Base-by-base conservation (phyloP, 1,140 invertebrate genomes). In the Bombus cullumanus region DNA sequence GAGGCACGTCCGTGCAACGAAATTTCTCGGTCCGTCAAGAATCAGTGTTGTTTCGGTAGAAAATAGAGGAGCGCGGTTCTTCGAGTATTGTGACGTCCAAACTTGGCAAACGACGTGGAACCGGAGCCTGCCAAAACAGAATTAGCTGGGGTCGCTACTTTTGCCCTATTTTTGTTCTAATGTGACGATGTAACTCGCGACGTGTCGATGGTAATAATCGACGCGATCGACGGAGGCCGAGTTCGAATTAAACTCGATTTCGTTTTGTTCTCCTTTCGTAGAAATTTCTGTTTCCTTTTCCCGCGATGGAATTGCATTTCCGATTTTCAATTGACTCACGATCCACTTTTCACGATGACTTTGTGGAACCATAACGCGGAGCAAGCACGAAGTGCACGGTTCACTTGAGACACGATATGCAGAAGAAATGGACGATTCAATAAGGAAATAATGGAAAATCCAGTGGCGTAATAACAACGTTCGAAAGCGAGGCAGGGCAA, bases 11-110 rank as follows among this genome's bases (percentile, higher is more conserved):
- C 83, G 28, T 31, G n/a, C 31, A 47, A 85, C 68, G 77, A 72
- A 85, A 85, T 85, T 85, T 85, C 83, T 85, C 66, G 76, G 68
- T 78, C 66, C 47, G 77, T 25, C 83, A 80, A 34, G 83, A 85
- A 85, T 85, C 83, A 72, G 31, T 85, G 83, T 80, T 80, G 41
- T 76, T 69, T 25, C 68, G 39, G 39, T 31, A 31, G 76, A 80
- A 72, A 85, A 85, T 85, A 80, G 75, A 53, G 77, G 39, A 18
- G 37, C 53, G 3, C 12, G 66, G 37, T 62, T 28, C 59, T 25
- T 59, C 10, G 47, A 18, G 74, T 69, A 85, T 85, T 85, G 76
- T 64, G 68, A 80, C 76, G 83, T 85, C 74, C 66, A 71, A 80
- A 72, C 76, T 72, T 85, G 83, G 83, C 83, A 80, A 85, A 62